These are phyloP conservation scores for Saccopteryx bilineata DNA, from an alignment of 2,113 vertebrate genomes.

Conservation along the genomic window DNA sequence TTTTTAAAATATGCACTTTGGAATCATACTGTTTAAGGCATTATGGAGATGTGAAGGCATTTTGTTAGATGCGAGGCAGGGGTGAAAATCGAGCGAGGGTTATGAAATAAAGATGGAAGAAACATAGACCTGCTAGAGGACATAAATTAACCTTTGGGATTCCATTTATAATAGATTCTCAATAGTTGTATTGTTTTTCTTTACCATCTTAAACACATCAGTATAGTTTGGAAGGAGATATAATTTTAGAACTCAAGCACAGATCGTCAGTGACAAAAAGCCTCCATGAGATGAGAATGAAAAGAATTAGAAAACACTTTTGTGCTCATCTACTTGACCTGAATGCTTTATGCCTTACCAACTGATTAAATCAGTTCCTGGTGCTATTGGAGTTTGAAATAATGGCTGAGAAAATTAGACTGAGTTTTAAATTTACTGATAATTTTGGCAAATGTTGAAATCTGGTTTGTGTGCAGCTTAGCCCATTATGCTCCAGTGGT, in stretches of 20 bases:
- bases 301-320: slow-evolving; percentile 61
- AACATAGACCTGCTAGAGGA: background rate
- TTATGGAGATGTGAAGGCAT: background rate
- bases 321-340: slow-evolving; percentile 62
- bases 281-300: slow-evolving; percentile 54
- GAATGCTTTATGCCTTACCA: slow-evolving; percentile 60
- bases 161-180: slow-evolving; percentile 2
- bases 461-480: slow-evolving; percentile 65
- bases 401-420: slow-evolving; percentile 80
- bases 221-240: slow-evolving; percentile 16
- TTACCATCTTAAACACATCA: background rate
- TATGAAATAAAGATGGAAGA: background rate
- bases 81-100: background rate
- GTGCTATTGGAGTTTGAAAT: slow-evolving; percentile 75
- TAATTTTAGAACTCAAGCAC: background rate
- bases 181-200: background rate
- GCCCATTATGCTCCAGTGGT: slow-evolving; percentile 70
- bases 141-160: background rate
- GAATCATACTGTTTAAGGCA: background rate
- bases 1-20: background rate
- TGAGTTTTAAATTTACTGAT: slow-evolving; percentile 81
- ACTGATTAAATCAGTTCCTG: slow-evolving; percentile 73
- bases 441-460: slow-evolving; percentile 77
- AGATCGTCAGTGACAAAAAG: background rate
- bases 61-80: background rate